Conservation (phyloP, 2,888 invertebrate species). For the Gymnosoma rotundatum region DNA sequence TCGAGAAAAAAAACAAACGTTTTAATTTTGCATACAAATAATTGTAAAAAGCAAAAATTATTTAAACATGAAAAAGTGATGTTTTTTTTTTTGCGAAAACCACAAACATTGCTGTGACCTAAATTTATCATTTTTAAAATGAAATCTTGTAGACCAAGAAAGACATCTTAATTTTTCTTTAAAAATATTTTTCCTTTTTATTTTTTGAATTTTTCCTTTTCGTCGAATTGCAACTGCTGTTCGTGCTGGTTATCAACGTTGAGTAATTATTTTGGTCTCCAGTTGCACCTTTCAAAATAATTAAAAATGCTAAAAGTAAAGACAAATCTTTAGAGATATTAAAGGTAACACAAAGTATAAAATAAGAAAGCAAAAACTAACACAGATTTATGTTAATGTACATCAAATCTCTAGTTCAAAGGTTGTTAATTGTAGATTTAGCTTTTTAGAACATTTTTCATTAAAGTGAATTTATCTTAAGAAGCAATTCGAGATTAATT, state of each 20-base stretch:
- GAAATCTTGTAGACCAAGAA: not conserved
- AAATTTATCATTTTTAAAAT: slow-evolving; percentile 47
- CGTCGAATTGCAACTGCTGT: slow-evolving; percentile 52
- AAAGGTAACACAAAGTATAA: slow-evolving; percentile 5
- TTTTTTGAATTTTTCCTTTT: slow-evolving; percentile 4
- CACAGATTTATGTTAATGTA: slow-evolving; percentile 40
- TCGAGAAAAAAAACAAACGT: not conserved
- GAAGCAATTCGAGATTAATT: slow-evolving; percentile 27
- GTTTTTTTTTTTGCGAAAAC: slow-evolving; percentile 47
- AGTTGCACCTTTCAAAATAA: slow-evolving; percentile 80
- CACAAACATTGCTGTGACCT: slow-evolving; percentile 60
- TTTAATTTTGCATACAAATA: slow-evolving; percentile 10
- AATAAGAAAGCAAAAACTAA: not conserved
- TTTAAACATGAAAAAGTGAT: slow-evolving; percentile 4
- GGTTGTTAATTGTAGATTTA: not conserved
- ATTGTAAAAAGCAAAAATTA: not conserved
- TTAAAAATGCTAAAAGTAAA: slow-evolving; percentile 78
- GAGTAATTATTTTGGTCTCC: slow-evolving; percentile 77
- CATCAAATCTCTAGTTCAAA: slow-evolving; percentile 41
- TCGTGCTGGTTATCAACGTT: slow-evolving; percentile 71
- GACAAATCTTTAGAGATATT: slow-evolving; percentile 58
- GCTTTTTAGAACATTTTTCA: slow-evolving; percentile 24
- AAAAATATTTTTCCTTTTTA: slow-evolving; percentile 24
- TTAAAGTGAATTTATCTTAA: slow-evolving; percentile 13
- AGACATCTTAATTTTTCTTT: slow-evolving; percentile 6